Evolutionary conservation across 2,797 vertebrate genomes (phyloP), one percentile per base, ranked within the genome.

Genomic region (Pogonophryne albipinna): DNA sequence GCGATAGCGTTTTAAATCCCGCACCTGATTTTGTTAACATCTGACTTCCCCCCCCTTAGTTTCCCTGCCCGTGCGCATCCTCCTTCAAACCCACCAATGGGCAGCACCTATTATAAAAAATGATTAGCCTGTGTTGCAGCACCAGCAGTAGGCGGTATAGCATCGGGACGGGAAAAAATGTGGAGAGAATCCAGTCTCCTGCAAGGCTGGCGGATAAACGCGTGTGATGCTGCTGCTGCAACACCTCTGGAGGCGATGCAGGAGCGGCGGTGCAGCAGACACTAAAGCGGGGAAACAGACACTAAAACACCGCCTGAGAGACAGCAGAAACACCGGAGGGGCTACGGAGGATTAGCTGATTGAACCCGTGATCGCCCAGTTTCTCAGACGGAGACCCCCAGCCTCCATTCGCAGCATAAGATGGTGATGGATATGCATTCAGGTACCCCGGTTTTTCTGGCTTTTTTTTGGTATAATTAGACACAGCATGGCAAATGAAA

Each of bases 181-280:
- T 68, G 81, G 75, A 77, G 66, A 55, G 79, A 76, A 65, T 14
- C 47, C 38, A 10, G 68, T 74, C 20, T 85, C 23, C 66, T 75
- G 38, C 19, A 64, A 57, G 84, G 72, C 83, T 69, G 62, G 62
- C 44, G 71, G 85, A 78, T 64, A 4, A 13, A 47, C 68, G 6
- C 63, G 71, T 71, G 57, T 6, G 58, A 50, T 41, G 63, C 62
- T 15, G 82, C 66, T 17, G 75, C 66, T 74, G 83, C 85, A 79
- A 61, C 85, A 80, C 78, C 69, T 83, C 82, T 83, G 85, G 81
- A 82, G 70, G 77, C 71, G 81, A 85, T 70, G 78, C 73, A 59
- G 56, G 76, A 83, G 79, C 78, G 65, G 69, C 71, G 80, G 65
- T 76, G 84, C 87, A 74, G 77, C 85, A 80, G 70, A 20, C 70